Evolutionary conservation across 2,113 vertebrate genomes (phyloP).

Genomic region (Paratilapia polleni): DNA sequence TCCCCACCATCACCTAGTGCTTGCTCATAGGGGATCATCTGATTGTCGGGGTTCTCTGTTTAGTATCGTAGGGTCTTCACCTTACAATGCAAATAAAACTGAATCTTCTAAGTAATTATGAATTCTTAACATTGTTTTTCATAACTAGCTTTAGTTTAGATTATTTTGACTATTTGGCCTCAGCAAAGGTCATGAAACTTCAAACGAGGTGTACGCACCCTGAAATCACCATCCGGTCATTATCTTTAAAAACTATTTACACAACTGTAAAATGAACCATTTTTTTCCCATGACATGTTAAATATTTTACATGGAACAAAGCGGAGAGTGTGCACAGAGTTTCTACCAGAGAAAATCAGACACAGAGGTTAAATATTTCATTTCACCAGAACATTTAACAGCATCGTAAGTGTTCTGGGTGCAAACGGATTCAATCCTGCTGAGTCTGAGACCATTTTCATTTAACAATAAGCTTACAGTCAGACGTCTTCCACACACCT

Average conservation of each 20-base stretch:
- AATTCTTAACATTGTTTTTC: neutral
- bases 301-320: slow-evolving; percentile 4
- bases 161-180: no score
- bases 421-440: neutral
- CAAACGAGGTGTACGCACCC: neutral
- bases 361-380: neutral
- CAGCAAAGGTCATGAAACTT: neutral
- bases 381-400: neutral
- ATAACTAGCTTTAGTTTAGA: neutral
- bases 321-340: neutral
- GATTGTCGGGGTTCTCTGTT: no score
- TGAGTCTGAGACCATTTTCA: neutral
- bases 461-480: neutral
- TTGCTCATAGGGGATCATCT: no score
- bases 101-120: no score
- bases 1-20: no score
- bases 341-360: slow-evolving; percentile 2
- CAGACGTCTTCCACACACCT: neutral
- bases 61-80: no score
- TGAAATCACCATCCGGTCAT: no score
- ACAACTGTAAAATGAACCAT: slow-evolving; percentile 4
- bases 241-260: neutral
- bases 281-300: slow-evolving; percentile 37
- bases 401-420: neutral
- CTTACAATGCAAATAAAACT: no score